These are phyloP conservation scores for Leptinotarsa texana DNA, from an alignment of 1,140 invertebrate genomes.

Conservation along the genomic window DNA sequence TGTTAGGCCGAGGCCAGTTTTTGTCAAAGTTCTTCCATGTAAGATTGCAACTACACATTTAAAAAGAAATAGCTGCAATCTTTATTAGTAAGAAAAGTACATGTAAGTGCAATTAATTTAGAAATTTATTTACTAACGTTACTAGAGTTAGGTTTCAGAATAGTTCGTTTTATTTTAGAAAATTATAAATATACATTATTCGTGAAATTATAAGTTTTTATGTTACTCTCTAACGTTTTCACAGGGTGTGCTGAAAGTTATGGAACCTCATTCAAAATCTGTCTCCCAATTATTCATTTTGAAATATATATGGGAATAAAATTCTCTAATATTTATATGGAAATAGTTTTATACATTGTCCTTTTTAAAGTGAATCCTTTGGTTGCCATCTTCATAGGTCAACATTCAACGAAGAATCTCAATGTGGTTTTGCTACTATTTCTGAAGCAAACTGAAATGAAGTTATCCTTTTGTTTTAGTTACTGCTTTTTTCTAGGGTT, in stretches of 20 bases:
- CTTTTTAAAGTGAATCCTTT: too few species aligned
- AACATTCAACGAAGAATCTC: too few species aligned
- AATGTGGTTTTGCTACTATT: too few species aligned
- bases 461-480: neutral
- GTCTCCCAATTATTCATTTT: too few species aligned
- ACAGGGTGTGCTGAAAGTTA: too few species aligned
- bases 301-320: too few species aligned
- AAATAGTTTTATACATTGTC: too few species aligned
- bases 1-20: constrained; percentile 52
- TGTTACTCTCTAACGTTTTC: neutral
- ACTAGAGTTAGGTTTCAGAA: constrained; percentile 35
- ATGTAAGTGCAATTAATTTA: constrained; percentile 53
- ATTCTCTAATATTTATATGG: too few species aligned
- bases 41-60: constrained; percentile 39
- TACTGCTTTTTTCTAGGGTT: too few species aligned
- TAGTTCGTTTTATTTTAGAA: constrained; percentile 33
- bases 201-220: constrained; percentile 10
- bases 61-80: constrained; percentile 34
- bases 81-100: constrained; percentile 40
- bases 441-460: too few species aligned
- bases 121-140: constrained; percentile 48
- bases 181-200: constrained; percentile 39
- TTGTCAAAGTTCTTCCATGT: constrained; percentile 51
- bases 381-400: too few species aligned
- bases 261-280: too few species aligned